Evolutionary conservation across 2,113 vertebrate genomes (phyloP).

Genomic region (Spea multiplicata): DNA sequence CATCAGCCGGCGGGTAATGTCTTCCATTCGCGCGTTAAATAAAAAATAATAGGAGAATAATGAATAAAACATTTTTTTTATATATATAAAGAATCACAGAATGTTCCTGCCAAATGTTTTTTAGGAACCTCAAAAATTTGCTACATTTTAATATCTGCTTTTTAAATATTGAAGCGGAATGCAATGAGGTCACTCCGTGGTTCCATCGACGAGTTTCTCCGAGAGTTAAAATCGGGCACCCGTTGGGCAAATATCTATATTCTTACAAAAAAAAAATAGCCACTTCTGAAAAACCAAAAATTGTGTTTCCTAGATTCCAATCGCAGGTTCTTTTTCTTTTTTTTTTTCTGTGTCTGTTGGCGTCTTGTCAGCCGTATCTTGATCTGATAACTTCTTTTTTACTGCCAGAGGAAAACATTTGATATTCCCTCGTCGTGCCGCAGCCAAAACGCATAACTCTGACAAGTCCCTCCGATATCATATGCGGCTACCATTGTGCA

Average conservation of each 20-base stretch:
- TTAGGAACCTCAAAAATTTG: constrained; percentile 9
- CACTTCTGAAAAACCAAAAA: not conserved
- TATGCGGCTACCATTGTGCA: constrained; percentile 14
- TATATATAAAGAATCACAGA: not conserved
- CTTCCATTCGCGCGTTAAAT: not conserved
- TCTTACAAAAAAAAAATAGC: not conserved
- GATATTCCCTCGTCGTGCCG: constrained; percentile 26
- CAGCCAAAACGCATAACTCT: constrained; percentile 35
- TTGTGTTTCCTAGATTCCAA: constrained; percentile 4
- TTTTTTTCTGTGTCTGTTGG: constrained; percentile 10
- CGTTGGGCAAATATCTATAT: constrained; percentile 16
- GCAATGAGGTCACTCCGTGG: constrained; percentile 26
- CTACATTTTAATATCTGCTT: constrained; percentile 10
- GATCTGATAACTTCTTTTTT: constrained; percentile 36
- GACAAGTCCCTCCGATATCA: constrained; percentile 33
- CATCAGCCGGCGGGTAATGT: not conserved
- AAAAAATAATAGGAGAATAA: constrained; percentile 2
- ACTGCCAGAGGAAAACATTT: constrained; percentile 20
- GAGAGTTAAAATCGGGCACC: constrained; percentile 34
- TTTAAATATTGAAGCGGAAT: constrained; percentile 18
- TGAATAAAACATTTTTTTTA: not conserved
- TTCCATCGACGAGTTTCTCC: constrained; percentile 9
- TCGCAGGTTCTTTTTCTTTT: not conserved
- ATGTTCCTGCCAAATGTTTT: constrained; percentile 15
- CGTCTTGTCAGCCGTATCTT: constrained; percentile 18